Evolutionary conservation across 2,797 vertebrate genomes (phyloP), one percentile per base, ranked within the genome.

Genomic region (Uromys caudimaculatus): DNA sequence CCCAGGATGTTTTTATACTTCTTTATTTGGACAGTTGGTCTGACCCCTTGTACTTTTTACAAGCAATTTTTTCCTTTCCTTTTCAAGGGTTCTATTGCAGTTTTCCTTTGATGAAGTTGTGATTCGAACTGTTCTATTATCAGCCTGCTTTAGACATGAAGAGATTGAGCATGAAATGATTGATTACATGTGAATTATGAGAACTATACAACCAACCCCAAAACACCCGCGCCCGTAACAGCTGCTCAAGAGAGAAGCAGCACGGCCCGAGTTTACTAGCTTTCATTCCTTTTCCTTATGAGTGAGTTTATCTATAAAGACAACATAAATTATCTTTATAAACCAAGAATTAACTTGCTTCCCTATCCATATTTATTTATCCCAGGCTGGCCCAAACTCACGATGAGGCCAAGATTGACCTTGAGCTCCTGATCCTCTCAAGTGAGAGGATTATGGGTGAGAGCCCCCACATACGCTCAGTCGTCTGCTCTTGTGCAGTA

Each of bases 291-390:
- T 73, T 78, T 38, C 24, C 27, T 7, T 76, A 38, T 10, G 16
- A 13, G 6, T 23, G 11, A 78, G 29, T 41, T 69, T 47, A 19
- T 91, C 76, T 95, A 67, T 6, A n/a, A n/a, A 69, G 35, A 69
- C 16, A 69, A n/a, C 35, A 69, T n/a, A 69, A 69, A n/a, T 69
- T 85, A 79, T 79, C 82, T 96, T 87, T 78, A 64, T 24, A 64
- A 62, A 64, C 16, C 73, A 52, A 84, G 64, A 52, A 35, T 67
- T 67, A 71, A 52, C 12, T 56, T 87, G 85, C 50, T 87, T 87
- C 50, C n/a, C 7, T 87, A 56, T 41, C 13, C 27, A n/a, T 38
- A 27, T 54, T 71, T 52, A 69, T 67, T 16, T 69, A 71, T 11
- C 64, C 47, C 35, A 17, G 62, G 35, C 47, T 54, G 47, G 35